A percentile compares a stretch with the other conserved stretches of the same genome.
phyloP scores from a whole-genome alignment of 2,797 vertebrate genomes.

The Anguilla marmorata region DNA sequence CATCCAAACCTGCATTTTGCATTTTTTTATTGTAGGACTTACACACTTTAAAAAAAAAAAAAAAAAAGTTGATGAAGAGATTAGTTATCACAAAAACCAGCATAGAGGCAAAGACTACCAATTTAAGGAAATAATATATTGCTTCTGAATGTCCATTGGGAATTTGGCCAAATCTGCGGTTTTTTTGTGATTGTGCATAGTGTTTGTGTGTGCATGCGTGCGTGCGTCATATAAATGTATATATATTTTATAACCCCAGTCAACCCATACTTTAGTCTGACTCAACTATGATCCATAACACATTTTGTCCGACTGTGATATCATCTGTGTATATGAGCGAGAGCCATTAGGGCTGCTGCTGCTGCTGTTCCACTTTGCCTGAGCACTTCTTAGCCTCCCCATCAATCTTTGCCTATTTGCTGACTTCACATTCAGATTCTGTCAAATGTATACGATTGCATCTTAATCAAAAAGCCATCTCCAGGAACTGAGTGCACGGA shows the following conservation, averaged over 20 bases:
- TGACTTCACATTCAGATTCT: conserved; percentile 42
- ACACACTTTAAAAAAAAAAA: no score
- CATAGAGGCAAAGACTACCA: no score
- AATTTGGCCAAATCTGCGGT: no score
- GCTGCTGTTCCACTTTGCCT: conserved; percentile 7
- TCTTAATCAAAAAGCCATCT: conserved; percentile 47
- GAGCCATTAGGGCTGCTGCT: conserved; percentile 28
- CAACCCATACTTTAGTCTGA: not conserved
- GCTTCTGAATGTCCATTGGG: no score
- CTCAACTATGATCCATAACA: not conserved
- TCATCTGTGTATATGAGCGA: conserved; percentile 38
- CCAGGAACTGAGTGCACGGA: conserved; percentile 8
- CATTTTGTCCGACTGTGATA: conserved; percentile 20
- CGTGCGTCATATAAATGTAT: no score
- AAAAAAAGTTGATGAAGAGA: no score
- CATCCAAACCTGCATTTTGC: no score
- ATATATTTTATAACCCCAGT: not conserved
- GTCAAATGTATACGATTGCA: conserved; percentile 42
- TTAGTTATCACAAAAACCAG: no score
- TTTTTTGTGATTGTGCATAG: no score
- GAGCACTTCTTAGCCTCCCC: conserved; percentile 17
- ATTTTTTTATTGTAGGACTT: no score
- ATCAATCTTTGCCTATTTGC: conserved; percentile 39
- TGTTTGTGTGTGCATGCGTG: no score
- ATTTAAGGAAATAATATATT: no score